A percentile compares a stretch with the other conserved stretches of the same genome.
phyloP scores from a whole-genome alignment of 1,140 invertebrate genomes.

The Calliphora vicina region DNA sequence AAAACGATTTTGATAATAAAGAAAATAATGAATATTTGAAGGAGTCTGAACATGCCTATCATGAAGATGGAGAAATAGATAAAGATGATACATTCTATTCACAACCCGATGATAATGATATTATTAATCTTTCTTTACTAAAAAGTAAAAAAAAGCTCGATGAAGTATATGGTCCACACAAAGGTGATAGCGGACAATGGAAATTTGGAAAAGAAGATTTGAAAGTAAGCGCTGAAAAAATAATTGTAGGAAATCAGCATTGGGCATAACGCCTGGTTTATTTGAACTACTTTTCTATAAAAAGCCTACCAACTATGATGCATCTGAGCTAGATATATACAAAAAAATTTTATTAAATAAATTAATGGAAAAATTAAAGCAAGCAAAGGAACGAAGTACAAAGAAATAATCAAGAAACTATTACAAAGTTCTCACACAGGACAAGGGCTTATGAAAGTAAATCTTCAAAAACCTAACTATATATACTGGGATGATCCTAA shows the following conservation, averaged over 20 bases:
- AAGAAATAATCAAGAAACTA: background rate
- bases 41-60: too few species aligned
- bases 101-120: too few species aligned
- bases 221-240: too few species aligned
- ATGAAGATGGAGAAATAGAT: too few species aligned
- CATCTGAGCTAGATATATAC: conserved; percentile 45
- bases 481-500: conserved; percentile 61
- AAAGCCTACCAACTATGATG: conserved; percentile 40
- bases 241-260: background rate
- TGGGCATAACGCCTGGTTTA: background rate
- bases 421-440: background rate
- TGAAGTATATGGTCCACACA: too few species aligned
- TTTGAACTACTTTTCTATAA: conserved; percentile 24
- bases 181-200: too few species aligned
- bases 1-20: conserved; percentile 3
- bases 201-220: too few species aligned
- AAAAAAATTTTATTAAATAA: conserved; percentile 44
- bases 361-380: background rate
- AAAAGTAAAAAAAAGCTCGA: too few species aligned
- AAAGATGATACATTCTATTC: too few species aligned
- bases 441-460: background rate
- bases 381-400: background rate
- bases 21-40: conserved; percentile 23
- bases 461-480: conserved; percentile 45
- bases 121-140: too few species aligned